Evolutionary conservation across 1,140 invertebrate genomes (phyloP), one percentile per base, ranked within the genome.

Genomic region (Drosophila neocordata): DNA sequence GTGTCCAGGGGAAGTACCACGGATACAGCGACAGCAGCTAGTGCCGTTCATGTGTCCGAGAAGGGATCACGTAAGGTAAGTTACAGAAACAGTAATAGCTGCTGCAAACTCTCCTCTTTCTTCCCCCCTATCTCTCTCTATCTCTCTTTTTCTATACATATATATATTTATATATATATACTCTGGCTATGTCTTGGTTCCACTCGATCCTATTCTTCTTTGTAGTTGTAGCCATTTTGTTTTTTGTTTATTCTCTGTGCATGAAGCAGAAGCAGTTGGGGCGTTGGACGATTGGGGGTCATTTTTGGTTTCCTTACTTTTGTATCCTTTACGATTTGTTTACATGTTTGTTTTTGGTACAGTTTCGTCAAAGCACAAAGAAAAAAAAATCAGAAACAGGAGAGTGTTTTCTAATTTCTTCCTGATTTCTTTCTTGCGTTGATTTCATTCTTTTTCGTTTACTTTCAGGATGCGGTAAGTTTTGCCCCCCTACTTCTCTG

Each of bases 391-490:
- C 13, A 41, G 13, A 15, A 41, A 41, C 13, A 38, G 2, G 6
- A 44, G 15, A 9, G 7, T 5, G 38, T 18, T 44, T 44, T 44
- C 41, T 44, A 44, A 44, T 44, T 65, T 77, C 77, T 67, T 76
- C 87, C 75, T 90, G 70, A 82, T 87, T 91, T 89, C 83, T 79
- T 80, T 85, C 76, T 79, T 80, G 82, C 72, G 79, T 85, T 85
- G 81, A 85, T 87, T 89, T 77, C 72, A 89, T 90, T 87, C 69
- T 89, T 85, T 48, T 90, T 91, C 74, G 70, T 91, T 85, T 84
- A 84, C 84, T 91, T 91, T 82, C 90, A 91, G 90, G 90, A 91
- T 90, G 90, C 90, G 90, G 90, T 91, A 91, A 91, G 90, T 91
- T 48, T 74, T 79, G 63, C 69, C 77, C 66, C 66, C 73, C 61